Base-by-base conservation (phyloP, 2,797 vertebrate species). In the Pagetopsis macropterus region DNA sequence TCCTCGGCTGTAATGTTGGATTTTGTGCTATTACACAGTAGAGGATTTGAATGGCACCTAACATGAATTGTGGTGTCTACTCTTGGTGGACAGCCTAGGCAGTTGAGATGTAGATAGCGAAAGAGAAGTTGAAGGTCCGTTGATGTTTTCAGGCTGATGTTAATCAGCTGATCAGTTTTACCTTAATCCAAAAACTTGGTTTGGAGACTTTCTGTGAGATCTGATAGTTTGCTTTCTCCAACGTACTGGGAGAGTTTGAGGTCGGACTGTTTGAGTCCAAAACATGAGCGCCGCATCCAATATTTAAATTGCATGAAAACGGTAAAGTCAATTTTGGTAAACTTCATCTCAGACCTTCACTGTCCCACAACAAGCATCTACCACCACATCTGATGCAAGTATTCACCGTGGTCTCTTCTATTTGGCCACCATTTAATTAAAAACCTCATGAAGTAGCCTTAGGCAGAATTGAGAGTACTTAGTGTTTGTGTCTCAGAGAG, bases 121-220 rank as follows among this genome's bases (percentile, higher is more conserved):
- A 69, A 51, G 65, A 27, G 37, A 56, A 87, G 75, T 89, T 92
- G 90, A 92, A 87, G 90, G 87, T 89, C 84, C 48, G 4, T 67
- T 87, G 84, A 85, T 82, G 84, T 78, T 85, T 77, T 78, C 41
- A 44, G 83, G 77, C 46, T 72, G 61, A 77, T 65, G 78, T 89
- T 72, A 79, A 57, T 21, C 21, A 21, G 21, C 21, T 21, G 21
- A 85, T 65, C 12, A 9, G 44, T 65, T 82, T 78, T 61, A 86
- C 64, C 78, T 84, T 72, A 50, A 81, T 81, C 79, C 72, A 70
- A 75, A 67, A 65, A 1, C 33, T 82, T 1, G 37, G 81, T 83
- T 81, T 76, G 41, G 66, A 81, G 64, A 59, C 1, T 5, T 62
- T 73, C 80, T 9, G 44, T 27, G 48, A 51, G 66, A 84, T 71